Evolutionary conservation across 64 coral and sea anemone genomes (phyloP).

Genomic region (Exaiptasia diaphana): DNA sequence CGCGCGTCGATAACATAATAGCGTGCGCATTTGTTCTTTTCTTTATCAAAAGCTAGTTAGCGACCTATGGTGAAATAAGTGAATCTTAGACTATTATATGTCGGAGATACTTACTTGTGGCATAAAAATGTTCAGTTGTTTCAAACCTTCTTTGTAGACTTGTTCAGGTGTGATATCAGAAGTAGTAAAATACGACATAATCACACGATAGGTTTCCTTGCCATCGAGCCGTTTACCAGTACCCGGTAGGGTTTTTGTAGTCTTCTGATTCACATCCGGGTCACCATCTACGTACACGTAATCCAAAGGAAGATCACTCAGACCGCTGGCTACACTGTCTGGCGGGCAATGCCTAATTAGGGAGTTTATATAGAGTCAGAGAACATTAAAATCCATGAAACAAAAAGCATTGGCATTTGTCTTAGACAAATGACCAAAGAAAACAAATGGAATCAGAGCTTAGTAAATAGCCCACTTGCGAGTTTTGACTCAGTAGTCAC

Average conservation of each 20-base stretch:
- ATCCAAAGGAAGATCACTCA: conserved; percentile 71
- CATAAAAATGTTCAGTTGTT: conserved; percentile 38
- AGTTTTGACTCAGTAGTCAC: too few species aligned
- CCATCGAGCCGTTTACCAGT: conserved; percentile 22
- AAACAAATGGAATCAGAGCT: too few species aligned
- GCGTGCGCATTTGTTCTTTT: too few species aligned
- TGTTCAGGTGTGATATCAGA: conserved; percentile 64
- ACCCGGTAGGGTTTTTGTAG: conserved; percentile 57
- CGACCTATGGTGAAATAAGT: too few species aligned
- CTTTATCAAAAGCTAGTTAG: too few species aligned
- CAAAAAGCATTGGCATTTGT: neutral
- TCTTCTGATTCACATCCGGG: conserved; percentile 41
- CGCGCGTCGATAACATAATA: too few species aligned
- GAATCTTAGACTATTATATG: too few species aligned
- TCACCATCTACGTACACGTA: conserved; percentile 73
- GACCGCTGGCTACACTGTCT: conserved; percentile 74
- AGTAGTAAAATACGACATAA: conserved; percentile 80
- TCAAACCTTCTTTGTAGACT: conserved; percentile 39
- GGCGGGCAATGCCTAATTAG: conserved; percentile 76
- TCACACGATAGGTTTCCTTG: conserved; percentile 58
- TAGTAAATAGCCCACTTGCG: too few species aligned
- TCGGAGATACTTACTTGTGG: conserved; percentile 67
- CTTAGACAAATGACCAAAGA: too few species aligned
- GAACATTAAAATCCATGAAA: conserved; percentile 38
- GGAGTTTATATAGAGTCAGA: too few species aligned